A percentile compares a stretch with the other conserved stretches of the same genome.
phyloP scores from a whole-genome alignment of 2,888 invertebrate genomes.

The Limenitis camilla region DNA sequence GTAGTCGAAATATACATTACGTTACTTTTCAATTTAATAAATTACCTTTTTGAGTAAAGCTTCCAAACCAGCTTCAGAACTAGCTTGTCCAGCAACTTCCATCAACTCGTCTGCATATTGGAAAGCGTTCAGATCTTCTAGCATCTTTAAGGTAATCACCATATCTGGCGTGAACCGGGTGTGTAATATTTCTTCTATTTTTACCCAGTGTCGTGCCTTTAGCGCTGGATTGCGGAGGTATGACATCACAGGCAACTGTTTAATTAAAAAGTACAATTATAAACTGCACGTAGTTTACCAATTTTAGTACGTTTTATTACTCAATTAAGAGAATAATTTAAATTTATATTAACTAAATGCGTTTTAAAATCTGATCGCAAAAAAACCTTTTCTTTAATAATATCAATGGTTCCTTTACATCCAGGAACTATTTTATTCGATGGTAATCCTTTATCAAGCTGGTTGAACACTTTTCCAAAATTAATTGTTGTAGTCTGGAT shows the following conservation, averaged over 20 bases:
- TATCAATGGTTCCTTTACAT: slow-evolving; percentile 84
- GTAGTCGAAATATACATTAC: too few species aligned
- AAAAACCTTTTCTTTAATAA: slow-evolving; percentile 82
- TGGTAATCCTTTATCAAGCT: slow-evolving; percentile 88
- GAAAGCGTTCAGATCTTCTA: slow-evolving; percentile 85
- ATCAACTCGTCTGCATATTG: slow-evolving; percentile 82
- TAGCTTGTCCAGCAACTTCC: slow-evolving; percentile 91
- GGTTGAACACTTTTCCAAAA: slow-evolving; percentile 82
- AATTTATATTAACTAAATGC: too few species aligned
- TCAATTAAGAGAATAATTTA: too few species aligned
- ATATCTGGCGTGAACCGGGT: slow-evolving; percentile 84
- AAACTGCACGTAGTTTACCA: background rate
- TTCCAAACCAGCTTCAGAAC: slow-evolving; percentile 90
- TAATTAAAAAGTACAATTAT: background rate
- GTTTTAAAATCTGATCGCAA: background rate
- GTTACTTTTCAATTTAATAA: too few species aligned
- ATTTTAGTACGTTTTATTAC: too few species aligned
- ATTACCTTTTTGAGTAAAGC: slow-evolving; percentile 81
- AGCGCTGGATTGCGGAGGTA: slow-evolving; percentile 87
- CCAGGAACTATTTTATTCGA: slow-evolving; percentile 84
- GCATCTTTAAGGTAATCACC: slow-evolving; percentile 76
- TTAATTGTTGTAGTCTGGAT: slow-evolving; percentile 79
- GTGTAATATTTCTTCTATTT: slow-evolving; percentile 81
- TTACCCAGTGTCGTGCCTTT: slow-evolving; percentile 88
- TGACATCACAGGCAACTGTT: slow-evolving; percentile 82